phyloP scores from a whole-genome alignment of 2,888 invertebrate species.

The Hipparchia semele region DNA sequence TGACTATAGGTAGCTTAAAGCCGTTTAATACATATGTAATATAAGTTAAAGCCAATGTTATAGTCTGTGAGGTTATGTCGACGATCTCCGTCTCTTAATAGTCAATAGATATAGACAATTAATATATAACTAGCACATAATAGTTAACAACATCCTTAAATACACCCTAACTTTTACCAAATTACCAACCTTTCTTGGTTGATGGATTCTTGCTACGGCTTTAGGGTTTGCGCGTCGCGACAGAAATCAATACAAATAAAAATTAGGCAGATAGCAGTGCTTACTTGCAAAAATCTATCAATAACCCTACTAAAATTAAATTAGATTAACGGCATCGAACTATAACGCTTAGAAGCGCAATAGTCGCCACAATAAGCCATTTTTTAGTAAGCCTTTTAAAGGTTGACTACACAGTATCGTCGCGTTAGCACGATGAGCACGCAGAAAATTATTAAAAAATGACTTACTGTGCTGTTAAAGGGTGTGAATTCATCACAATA shows the following conservation, averaged over 20 bases:
- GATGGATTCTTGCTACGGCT: background rate
- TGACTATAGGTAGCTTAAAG: conserved; percentile 73
- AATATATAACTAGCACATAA: conserved; percentile 75
- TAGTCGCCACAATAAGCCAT: no score
- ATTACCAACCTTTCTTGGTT: background rate
- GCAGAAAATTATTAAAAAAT: no score
- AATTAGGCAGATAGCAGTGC: background rate
- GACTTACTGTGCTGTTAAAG: no score
- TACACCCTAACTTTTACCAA: conserved; percentile 58
- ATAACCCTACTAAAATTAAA: background rate
- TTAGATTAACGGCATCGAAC: background rate
- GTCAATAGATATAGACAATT: conserved; percentile 67
- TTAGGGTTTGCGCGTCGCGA: conserved; percentile 1
- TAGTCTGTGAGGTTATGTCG: conserved; percentile 83
- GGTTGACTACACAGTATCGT: no score
- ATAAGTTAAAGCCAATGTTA: conserved; percentile 82
- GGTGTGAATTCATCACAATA: no score
- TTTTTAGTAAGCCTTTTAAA: background rate
- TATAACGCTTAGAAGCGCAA: no score
- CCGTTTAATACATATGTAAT: conserved; percentile 74
- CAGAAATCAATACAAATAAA: background rate
- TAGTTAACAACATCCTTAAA: conserved; percentile 78
- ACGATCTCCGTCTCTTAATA: conserved; percentile 70
- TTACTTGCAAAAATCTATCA: background rate
- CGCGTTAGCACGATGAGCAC: no score